Conservation (phyloP, 1,140 invertebrate species). For the Cepaea nemoralis region DNA sequence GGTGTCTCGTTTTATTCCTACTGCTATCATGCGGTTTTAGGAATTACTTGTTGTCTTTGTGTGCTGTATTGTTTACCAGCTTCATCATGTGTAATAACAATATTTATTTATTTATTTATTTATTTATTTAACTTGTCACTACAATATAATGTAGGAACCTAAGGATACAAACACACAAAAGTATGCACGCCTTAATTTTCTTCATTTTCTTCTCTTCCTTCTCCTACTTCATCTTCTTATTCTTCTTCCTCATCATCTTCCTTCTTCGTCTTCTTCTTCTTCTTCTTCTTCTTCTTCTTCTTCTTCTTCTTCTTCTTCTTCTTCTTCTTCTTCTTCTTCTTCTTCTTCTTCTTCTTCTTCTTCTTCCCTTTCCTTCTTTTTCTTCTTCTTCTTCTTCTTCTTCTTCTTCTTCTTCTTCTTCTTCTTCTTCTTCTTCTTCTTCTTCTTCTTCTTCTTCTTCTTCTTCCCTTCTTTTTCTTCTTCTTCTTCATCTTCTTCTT, state of each 20-base stretch:
- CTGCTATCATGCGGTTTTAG: too few relatives aligned
- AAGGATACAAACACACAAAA: too few relatives aligned
- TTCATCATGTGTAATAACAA: too few relatives aligned
- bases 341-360: not conserved
- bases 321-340: not conserved
- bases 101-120: not conserved
- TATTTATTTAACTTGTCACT: too few relatives aligned
- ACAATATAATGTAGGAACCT: too few relatives aligned
- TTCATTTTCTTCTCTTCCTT: not conserved
- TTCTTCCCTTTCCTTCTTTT: slow-evolving; percentile 4
- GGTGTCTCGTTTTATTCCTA: too few relatives aligned
- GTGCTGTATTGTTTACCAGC: too few relatives aligned
- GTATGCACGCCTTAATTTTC: too few relatives aligned
- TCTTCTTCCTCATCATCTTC: too few relatives aligned
- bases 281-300: slow-evolving; percentile 12
- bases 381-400: not conserved
- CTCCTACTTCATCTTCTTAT: too few relatives aligned
- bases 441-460: not conserved
- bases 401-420: not conserved
- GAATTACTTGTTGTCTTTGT: too few relatives aligned
- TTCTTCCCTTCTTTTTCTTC: not conserved
- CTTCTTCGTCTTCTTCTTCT: too few relatives aligned
- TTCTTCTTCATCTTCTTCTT: slow-evolving; percentile 13
- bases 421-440: not conserved
- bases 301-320: slow-evolving; percentile 27